Evolutionary conservation across 2,888 invertebrate species (phyloP), one percentile per base, ranked within the genome.

Genomic region (Tanypteryx hageni): DNA sequence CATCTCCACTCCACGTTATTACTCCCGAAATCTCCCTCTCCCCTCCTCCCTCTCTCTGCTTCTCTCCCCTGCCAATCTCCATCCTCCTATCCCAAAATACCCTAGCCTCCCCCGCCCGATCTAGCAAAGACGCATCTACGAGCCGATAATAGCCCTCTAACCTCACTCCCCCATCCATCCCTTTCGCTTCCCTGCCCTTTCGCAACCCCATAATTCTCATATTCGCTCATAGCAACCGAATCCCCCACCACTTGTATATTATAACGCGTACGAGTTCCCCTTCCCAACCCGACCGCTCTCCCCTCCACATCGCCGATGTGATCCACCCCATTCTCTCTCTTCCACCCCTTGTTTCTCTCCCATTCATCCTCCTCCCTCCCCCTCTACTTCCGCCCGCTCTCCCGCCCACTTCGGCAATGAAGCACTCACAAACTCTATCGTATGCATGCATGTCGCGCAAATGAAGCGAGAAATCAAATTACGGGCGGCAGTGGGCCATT

Each of bases 381-480:
- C 64, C 14, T 64, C 64, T 18, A 64, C n/a, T 14, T 64, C 64
- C 16, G n/a, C n/a, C 64, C 64, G 18, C 64, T 64, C 64, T 10
- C 18, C 11, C 18, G 11, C 22, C 68, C 68, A 3, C 44, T 44
- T 44, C 44, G 44, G 44, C 44, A 68, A n/a, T 18, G n/a, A n/a
- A 68, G 68, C 68, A 76, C 76, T 76, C 76, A 76, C 76, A 76
- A 76, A 76, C 76, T 76, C 76, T 76, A 76, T 76, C 76, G 76
- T 76, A 76, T 76, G 76, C 76, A 76, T 76, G 22, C 76, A 76
- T 76, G 76, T 76, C 76, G 76, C 9, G 22, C 76, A 22, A 76
- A 76, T 76, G 76, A 76, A 76, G 76, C 76, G 76, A 76, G 76
- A 76, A 76, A 76, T 76, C 76, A 76, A 76, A 76, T 76, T 76